Evolutionary conservation across 2,797 vertebrate species (phyloP), one percentile per base, ranked within the genome.

Genomic region (Eupleurogrammus muticus): DNA sequence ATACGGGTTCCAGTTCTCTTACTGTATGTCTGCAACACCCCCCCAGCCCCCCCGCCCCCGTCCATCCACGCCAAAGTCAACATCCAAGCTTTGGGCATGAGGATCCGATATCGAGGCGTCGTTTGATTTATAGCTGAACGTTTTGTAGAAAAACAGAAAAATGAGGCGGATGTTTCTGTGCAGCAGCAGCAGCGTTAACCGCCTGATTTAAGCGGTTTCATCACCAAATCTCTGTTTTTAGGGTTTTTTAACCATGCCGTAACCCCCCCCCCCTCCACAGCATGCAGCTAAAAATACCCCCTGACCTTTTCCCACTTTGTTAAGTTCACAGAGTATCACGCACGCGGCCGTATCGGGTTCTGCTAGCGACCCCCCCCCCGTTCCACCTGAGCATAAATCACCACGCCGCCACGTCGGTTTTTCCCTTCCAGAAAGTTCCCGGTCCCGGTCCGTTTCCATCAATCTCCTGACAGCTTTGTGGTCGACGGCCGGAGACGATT

Each of bases 201-300:
- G n/a, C 13, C 54, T 4, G 46, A 36, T 9, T 57, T 59, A 35
- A 3, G 9, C 16, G 1, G 6, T 69, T 64, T 66, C 9, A 2
- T 13, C 17, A 46, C 5, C 35, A 40, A 14, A n/a, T 38, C 0
- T 67, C 63, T 63, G 19, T 63, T 51, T 58, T 60, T 34, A 62
- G 11, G 3, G 3, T 28, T 28, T 28, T 40, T 49, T 77, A n/a
- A n/a, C n/a, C n/a, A n/a, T n/a, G 52, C 55, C 58, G 59, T 57
- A 59, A 58, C 56, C 63, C 57, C 46, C 42, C 3, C 8, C 56
- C 77, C 61, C 68, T 28, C 28, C 28, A n/a, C 48, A 46, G 47
- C 66, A 20, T 73, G 47, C 21, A 49, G 78, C 84, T 88, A 87
- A 84, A 92, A 89, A 91, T 92, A 92, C 62, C 32, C 66, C 80